A percentile compares a stretch with the other conserved stretches of the same genome.
Conservation (phyloP, 2,888 invertebrate species). For the Unio delphinus region DNA sequence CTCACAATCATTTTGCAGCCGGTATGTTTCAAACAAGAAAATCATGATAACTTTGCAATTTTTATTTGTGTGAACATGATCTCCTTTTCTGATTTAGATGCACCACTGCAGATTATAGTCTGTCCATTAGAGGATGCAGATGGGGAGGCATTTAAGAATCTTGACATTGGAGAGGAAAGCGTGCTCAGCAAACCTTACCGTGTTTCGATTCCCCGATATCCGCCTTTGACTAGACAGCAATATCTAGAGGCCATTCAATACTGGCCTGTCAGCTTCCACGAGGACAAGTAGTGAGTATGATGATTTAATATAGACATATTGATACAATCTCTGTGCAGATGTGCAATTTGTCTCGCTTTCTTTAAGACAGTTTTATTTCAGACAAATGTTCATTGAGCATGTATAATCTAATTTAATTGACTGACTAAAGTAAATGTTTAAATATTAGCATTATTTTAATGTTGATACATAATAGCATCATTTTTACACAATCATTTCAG, state of each 20-base stretch:
- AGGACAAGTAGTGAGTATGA: slow-evolving; percentile 61
- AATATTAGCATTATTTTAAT: too few relatives aligned
- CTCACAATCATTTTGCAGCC: too few relatives aligned
- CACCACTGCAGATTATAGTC: slow-evolving; percentile 5
- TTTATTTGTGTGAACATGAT: too few relatives aligned
- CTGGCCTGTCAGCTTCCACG: slow-evolving; percentile 70
- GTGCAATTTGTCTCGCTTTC: neutral
- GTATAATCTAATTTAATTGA: too few relatives aligned
- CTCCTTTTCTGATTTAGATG: slow-evolving; percentile 1
- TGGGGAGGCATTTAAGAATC: neutral
- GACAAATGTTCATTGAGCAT: too few relatives aligned
- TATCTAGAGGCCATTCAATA: slow-evolving; percentile 51
- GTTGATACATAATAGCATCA: too few relatives aligned
- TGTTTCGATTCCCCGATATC: slow-evolving; percentile 51
- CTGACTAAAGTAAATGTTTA: too few relatives aligned
- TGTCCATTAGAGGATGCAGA: slow-evolving; percentile 6
- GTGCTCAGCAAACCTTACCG: slow-evolving; percentile 23
- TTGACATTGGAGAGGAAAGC: slow-evolving; percentile 5
- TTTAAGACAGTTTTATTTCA: too few relatives aligned
- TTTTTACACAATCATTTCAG: too few relatives aligned
- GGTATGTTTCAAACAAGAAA: too few relatives aligned
- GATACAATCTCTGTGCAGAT: neutral
- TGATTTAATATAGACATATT: slow-evolving; percentile 1
- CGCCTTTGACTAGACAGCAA: slow-evolving; percentile 63
- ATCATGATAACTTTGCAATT: too few relatives aligned